Conservation (phyloP, 2,888 invertebrate species). For the Erebia ligea region DNA sequence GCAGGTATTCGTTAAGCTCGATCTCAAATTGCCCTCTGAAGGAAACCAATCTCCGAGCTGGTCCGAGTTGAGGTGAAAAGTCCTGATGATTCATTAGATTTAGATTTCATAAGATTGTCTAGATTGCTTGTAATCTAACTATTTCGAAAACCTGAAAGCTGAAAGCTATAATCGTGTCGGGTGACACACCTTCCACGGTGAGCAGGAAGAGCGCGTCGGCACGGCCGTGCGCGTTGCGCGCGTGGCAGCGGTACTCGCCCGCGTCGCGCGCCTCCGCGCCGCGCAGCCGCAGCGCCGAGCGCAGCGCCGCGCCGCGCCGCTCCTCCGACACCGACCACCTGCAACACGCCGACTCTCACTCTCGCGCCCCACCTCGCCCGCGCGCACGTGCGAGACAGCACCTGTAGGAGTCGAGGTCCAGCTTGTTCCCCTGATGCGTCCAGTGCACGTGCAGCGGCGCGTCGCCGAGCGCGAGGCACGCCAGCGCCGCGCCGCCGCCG, state of each 20-base stretch:
- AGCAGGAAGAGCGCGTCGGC: constrained; percentile 85
- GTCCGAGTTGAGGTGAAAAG: too few species aligned
- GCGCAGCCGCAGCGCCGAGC: constrained; percentile 86
- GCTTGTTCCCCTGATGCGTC: constrained; percentile 86
- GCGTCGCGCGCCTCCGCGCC: constrained; percentile 87
- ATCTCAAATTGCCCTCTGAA: too few species aligned
- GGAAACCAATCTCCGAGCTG: too few species aligned
- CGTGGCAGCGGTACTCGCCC: constrained; percentile 88
- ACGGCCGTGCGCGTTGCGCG: constrained; percentile 87
- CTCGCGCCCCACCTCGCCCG: too few species aligned
- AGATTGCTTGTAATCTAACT: too few species aligned
- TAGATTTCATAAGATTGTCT: too few species aligned
- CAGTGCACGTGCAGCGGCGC: constrained; percentile 90
- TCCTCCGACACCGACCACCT: constrained; percentile 86
- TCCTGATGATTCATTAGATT: too few species aligned
- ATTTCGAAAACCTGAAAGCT: too few species aligned
- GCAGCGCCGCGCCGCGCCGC: constrained; percentile 85
- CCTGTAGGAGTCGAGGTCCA: constrained; percentile 86
- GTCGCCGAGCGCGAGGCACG: constrained; percentile 91
- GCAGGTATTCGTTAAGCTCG: too few species aligned
- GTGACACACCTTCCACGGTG: constrained; percentile 84
- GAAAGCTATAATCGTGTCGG: neutral
- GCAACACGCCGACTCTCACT: neutral
- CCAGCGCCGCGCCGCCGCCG: constrained; percentile 86
- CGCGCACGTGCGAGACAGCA: constrained; percentile 61